phyloP scores from a whole-genome alignment of 2,113 vertebrate genomes.

The Microcebus jonahi region DNA sequence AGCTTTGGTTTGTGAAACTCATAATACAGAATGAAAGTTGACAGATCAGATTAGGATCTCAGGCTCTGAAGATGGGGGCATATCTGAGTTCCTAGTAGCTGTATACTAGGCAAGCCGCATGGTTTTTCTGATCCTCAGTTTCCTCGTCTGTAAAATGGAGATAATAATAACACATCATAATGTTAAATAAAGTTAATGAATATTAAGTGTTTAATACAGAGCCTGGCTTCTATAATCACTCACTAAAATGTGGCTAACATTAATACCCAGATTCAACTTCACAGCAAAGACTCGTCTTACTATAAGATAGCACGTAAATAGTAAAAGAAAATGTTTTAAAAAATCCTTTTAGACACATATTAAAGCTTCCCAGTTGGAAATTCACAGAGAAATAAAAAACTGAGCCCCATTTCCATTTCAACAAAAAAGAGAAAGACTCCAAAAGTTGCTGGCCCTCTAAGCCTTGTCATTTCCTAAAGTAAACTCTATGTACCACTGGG shows the following conservation, averaged over 20 bases:
- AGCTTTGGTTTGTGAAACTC: neutral
- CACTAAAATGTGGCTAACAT: neutral
- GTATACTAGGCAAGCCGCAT: neutral
- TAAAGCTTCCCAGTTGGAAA: neutral
- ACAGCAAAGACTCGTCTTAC: neutral
- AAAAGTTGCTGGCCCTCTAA: neutral
- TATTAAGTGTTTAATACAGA: neutral
- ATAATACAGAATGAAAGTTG: neutral
- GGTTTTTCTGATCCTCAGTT: slow-evolving; percentile 31
- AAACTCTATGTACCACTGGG: neutral
- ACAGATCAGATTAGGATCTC: neutral
- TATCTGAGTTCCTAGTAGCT: neutral
- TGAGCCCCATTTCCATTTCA: neutral
- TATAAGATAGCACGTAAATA: neutral
- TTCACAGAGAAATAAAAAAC: slow-evolving; percentile 45
- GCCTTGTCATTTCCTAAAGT: slow-evolving; percentile 37
- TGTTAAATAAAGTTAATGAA: neutral
- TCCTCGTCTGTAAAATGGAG: neutral
- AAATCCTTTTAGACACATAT: neutral
- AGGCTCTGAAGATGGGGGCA: neutral
- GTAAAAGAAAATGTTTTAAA: neutral
- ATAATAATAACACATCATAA: neutral
- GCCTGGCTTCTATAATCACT: neutral
- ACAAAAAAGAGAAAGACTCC: neutral
- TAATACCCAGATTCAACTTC: slow-evolving; percentile 23